These are phyloP conservation scores for Scolopax mira DNA, from an alignment of 2,113 vertebrate species.

Conservation along the genomic window DNA sequence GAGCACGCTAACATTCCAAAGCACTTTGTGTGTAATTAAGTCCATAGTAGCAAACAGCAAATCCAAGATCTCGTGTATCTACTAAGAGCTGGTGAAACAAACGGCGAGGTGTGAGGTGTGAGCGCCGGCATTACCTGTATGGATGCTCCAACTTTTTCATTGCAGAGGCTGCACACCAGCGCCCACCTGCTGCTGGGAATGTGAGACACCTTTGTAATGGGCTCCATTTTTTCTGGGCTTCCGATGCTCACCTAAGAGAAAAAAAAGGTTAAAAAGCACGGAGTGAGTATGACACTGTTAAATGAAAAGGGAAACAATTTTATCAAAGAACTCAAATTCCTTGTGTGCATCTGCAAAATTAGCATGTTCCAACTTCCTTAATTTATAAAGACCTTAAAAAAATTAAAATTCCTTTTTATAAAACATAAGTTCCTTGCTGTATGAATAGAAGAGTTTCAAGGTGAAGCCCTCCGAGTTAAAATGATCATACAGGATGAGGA, in stretches of 20 bases:
- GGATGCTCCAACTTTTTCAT: constrained; percentile 93
- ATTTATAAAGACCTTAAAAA: background rate
- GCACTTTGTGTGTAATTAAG: background rate
- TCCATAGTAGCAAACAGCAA: background rate
- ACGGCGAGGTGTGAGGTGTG: accelerated
- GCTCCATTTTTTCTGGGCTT: constrained; percentile 98
- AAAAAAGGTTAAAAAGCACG: background rate
- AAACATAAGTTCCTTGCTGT: background rate
- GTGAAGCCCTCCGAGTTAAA: background rate
- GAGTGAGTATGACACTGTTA: background rate
- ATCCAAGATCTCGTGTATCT: background rate
- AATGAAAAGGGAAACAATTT: background rate
- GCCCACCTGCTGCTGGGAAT: constrained; percentile 97
- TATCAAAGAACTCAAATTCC: background rate
- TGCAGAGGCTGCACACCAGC: constrained; percentile 93
- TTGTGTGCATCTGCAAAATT: background rate
- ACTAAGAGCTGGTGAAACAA: background rate
- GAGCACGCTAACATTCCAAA: background rate
- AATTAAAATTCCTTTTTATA: background rate
- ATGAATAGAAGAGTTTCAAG: background rate
- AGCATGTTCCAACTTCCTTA: background rate
- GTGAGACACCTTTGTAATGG: constrained; percentile 98
- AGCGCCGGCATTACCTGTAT: constrained; percentile 83
- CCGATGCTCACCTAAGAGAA: constrained; percentile 92
- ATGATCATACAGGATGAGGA: background rate